A percentile compares a stretch with the other conserved stretches of the same genome.
These are phyloP conservation scores for Leptinotarsa tumamoca DNA, from an alignment of 2,888 invertebrate genomes.

Conservation along the genomic window DNA sequence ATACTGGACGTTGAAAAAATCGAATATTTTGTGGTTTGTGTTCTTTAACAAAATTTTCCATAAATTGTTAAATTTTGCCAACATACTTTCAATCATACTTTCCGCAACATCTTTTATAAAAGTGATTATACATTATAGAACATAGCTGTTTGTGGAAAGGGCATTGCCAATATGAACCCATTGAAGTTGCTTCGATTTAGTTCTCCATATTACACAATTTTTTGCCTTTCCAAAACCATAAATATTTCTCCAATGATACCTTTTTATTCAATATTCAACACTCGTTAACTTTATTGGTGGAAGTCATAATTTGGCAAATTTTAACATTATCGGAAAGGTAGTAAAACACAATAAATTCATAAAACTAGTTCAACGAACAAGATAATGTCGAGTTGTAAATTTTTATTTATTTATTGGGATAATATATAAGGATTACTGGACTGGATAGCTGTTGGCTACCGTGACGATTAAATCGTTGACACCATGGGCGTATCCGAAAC, in stretches of 20 bases:
- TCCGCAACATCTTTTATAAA: too few species aligned
- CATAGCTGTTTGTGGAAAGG: too few species aligned
- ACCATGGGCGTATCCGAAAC: slow-evolving; percentile 26
- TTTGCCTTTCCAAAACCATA: not conserved
- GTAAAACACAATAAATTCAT: slow-evolving; percentile 46
- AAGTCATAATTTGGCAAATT: slow-evolving; percentile 40
- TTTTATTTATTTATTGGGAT: slow-evolving; percentile 47
- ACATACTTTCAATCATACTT: too few species aligned
- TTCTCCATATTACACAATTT: not conserved
- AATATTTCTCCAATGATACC: slow-evolving; percentile 6
- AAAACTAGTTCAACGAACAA: slow-evolving; percentile 49
- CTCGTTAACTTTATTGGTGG: slow-evolving; percentile 31
- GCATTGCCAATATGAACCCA: too few species aligned
- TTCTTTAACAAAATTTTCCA: too few species aligned
- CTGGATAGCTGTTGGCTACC: slow-evolving; percentile 46
- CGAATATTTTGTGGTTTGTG: too few species aligned
- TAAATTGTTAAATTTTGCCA: too few species aligned
- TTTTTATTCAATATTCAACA: slow-evolving; percentile 30
- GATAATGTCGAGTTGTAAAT: slow-evolving; percentile 40
- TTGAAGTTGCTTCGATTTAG: too few species aligned
- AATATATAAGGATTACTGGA: slow-evolving; percentile 43
- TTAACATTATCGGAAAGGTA: slow-evolving; percentile 31
- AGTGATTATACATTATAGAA: too few species aligned
- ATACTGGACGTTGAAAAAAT: too few species aligned
- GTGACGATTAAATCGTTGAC: slow-evolving; percentile 36